These are phyloP conservation scores for Marasmarcha lunaedactyla DNA, from an alignment of 2,888 invertebrate genomes.

Conservation along the genomic window DNA sequence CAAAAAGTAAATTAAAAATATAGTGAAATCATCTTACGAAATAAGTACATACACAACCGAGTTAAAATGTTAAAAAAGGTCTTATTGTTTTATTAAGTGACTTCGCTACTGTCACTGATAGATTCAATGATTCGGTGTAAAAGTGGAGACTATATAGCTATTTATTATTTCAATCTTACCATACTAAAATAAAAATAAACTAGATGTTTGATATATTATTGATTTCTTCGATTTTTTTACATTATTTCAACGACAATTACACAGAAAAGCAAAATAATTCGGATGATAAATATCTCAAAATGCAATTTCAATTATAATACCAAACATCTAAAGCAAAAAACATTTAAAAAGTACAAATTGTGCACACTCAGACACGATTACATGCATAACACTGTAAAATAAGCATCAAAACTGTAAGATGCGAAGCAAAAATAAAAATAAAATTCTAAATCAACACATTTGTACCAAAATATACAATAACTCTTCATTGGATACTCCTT, in stretches of 20 bases:
- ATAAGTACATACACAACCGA: slow-evolving; percentile 73
- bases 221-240: background rate
- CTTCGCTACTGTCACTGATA: slow-evolving; percentile 25
- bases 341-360: slow-evolving; percentile 47
- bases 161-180: slow-evolving; percentile 12
- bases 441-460: slow-evolving; percentile 46
- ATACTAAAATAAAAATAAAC: slow-evolving; percentile 17
- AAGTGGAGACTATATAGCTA: slow-evolving; percentile 44
- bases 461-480: slow-evolving; percentile 43
- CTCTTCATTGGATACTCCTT: slow-evolving; percentile 46
- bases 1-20: slow-evolving; percentile 33
- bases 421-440: slow-evolving; percentile 55
- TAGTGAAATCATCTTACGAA: slow-evolving; percentile 49
- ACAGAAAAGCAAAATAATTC: slow-evolving; percentile 1
- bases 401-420: slow-evolving; percentile 66
- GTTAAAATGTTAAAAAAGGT: slow-evolving; percentile 40
- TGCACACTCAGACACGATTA: slow-evolving; percentile 65
- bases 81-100: background rate
- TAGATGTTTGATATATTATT: slow-evolving; percentile 36
- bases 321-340: background rate
- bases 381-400: slow-evolving; percentile 66
- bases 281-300: slow-evolving; percentile 18
- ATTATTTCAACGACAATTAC: too few species aligned
- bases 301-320: background rate
- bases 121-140: slow-evolving; percentile 51